Evolutionary conservation across 2,113 vertebrate genomes (phyloP).

Genomic region (Percina caprodes): DNA sequence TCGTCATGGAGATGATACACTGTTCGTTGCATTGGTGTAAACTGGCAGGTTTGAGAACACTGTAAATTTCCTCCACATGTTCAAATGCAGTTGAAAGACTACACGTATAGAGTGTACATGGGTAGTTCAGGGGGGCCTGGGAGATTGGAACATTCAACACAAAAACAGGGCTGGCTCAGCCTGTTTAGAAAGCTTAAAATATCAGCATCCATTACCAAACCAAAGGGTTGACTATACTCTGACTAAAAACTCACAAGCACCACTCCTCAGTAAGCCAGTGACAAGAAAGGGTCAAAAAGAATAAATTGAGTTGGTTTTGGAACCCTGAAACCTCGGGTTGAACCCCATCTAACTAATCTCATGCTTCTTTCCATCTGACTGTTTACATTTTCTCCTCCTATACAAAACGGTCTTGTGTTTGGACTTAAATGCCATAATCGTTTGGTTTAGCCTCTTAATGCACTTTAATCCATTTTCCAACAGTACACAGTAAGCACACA

Average conservation of each 20-base stretch:
- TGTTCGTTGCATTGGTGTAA: no score
- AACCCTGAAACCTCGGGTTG: not conserved
- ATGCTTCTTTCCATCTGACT: slow-evolving; percentile 9
- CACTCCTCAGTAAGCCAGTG: not conserved
- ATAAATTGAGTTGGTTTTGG: not conserved
- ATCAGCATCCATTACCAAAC: not conserved
- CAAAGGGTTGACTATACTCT: not conserved
- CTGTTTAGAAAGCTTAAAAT: not conserved
- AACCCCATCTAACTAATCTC: slow-evolving; percentile 16
- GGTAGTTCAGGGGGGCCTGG: not conserved
- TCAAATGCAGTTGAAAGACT: not conserved
- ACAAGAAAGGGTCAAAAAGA: not conserved
- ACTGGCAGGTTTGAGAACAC: no score
- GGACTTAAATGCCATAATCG: slow-evolving; percentile 52
- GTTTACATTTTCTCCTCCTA: slow-evolving; percentile 38
- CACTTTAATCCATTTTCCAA: slow-evolving; percentile 50
- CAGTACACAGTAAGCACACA: not conserved
- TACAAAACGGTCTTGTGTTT: slow-evolving; percentile 54
- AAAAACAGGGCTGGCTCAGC: not conserved
- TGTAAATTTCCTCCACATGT: not conserved
- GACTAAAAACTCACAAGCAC: not conserved
- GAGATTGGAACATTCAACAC: not conserved
- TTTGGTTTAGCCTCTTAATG: slow-evolving; percentile 50
- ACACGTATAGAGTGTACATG: not conserved
- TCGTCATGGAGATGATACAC: no score